A percentile compares a stretch with the other conserved stretches of the same genome.
Evolutionary conservation across 2,888 invertebrate species (phyloP).

Genomic region (Agonopterix arenella): DNA sequence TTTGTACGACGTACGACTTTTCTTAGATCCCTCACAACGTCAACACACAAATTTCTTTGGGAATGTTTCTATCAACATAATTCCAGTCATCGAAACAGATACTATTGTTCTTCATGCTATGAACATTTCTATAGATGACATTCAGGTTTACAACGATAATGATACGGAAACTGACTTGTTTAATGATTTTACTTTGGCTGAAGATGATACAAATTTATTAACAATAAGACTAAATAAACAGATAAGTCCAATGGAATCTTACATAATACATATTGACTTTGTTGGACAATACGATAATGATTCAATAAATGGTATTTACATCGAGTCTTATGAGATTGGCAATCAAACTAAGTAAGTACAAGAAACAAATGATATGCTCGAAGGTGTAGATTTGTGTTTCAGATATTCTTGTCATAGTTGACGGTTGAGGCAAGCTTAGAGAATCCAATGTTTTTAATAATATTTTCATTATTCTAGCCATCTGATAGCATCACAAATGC

Average conservation of each 20-base stretch:
- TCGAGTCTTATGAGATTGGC: slow-evolving; percentile 65
- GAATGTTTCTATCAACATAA: slow-evolving; percentile 53
- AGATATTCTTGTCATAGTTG: too few relatives aligned
- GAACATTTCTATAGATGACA: slow-evolving; percentile 41
- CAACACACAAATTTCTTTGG: slow-evolving; percentile 56
- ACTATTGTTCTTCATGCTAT: slow-evolving; percentile 67
- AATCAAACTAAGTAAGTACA: slow-evolving; percentile 40
- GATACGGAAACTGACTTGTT: slow-evolving; percentile 23
- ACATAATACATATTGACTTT: slow-evolving; percentile 75
- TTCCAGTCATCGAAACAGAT: slow-evolving; percentile 31
- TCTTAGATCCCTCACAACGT: slow-evolving; percentile 48
- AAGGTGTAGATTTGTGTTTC: too few relatives aligned
- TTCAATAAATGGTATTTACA: slow-evolving; percentile 78
- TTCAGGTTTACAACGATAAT: slow-evolving; percentile 28
- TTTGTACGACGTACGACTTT: slow-evolving; percentile 70
- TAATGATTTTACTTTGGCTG: slow-evolving; percentile 21
- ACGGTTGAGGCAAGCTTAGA: too few relatives aligned
- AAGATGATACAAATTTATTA: slow-evolving; percentile 64
- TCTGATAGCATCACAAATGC: slow-evolving; percentile 82
- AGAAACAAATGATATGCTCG: too few relatives aligned
- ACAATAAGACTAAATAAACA: slow-evolving; percentile 50
- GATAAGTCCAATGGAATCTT: slow-evolving; percentile 44
- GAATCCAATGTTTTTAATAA: too few relatives aligned
- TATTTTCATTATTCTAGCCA: slow-evolving; percentile 43
- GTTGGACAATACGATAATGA: slow-evolving; percentile 73